phyloP scores from a whole-genome alignment of 2,888 invertebrate genomes.

The Dyspetes luteomarginatus region DNA sequence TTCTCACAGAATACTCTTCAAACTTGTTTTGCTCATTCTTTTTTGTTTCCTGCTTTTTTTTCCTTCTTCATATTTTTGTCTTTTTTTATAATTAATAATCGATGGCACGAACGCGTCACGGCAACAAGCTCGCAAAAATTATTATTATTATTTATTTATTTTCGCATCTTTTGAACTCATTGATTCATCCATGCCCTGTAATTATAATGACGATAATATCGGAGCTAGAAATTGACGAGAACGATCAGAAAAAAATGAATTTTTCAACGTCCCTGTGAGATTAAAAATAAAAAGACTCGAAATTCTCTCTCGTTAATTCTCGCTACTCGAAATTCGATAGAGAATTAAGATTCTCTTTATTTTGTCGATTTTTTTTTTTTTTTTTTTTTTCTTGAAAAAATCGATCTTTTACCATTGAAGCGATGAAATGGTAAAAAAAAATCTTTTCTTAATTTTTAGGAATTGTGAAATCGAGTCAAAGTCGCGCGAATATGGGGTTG shows the following conservation, averaged over 20 bases:
- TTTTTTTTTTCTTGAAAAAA: slow-evolving; percentile 24
- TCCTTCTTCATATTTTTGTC: background rate
- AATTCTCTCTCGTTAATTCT: slow-evolving; percentile 22
- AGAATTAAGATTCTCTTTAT: slow-evolving; percentile 7
- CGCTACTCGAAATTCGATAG: slow-evolving; percentile 32
- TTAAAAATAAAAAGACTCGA: background rate
- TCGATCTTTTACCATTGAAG: slow-evolving; percentile 41
- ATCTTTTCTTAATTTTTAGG: slow-evolving; percentile 37
- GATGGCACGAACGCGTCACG: slow-evolving; percentile 66
- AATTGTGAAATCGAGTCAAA: slow-evolving; percentile 29
- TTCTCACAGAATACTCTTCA: slow-evolving; percentile 58
- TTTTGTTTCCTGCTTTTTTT: slow-evolving; percentile 7
- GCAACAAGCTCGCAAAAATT: slow-evolving; percentile 57
- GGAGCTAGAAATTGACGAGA: background rate
- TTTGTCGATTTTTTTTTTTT: slow-evolving; percentile 23
- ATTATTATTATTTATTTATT: slow-evolving; percentile 1
- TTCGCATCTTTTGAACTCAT: slow-evolving; percentile 12
- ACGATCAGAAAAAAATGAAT: slow-evolving; percentile 26
- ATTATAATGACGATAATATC: background rate
- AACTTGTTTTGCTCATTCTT: slow-evolving; percentile 37
- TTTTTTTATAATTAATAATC: slow-evolving; percentile 64
- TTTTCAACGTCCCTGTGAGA: slow-evolving; percentile 24
- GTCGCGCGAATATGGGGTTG: slow-evolving; percentile 21
- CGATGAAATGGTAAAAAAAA: slow-evolving; percentile 28
- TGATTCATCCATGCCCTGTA: slow-evolving; percentile 19